Percentiles rank a stretch among this genome's conserved stretches.
Evolutionary conservation across 37 sponge, comb jelly and placozoan species (phyloP).

Genomic region (Hexactinellida sp.): DNA sequence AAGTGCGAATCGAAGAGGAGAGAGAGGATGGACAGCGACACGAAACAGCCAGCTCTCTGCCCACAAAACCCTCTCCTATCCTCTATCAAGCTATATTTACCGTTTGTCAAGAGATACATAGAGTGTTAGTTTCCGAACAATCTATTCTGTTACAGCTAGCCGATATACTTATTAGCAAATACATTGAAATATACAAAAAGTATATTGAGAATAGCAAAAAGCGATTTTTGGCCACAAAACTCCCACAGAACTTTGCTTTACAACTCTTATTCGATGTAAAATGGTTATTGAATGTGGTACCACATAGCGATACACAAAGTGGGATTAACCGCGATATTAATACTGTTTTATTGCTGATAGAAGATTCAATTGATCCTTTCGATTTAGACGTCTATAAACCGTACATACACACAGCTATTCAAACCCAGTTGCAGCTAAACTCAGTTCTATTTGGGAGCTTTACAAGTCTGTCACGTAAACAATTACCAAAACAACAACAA

Average conservation of each 20-base stretch:
- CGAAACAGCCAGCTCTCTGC: neutral
- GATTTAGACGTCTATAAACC: constrained; percentile 12
- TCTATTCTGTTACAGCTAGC: neutral
- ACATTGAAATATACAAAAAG: neutral
- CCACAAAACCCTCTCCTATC: neutral
- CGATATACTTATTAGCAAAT: neutral
- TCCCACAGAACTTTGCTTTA: neutral
- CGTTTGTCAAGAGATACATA: neutral
- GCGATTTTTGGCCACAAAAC: neutral
- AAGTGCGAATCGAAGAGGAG: neutral
- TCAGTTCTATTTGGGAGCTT: neutral
- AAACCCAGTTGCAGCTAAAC: neutral
- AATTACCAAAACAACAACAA: neutral
- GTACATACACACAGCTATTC: neutral
- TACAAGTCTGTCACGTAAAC: neutral
- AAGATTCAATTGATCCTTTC: neutral
- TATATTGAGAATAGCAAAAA: neutral
- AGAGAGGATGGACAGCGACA: neutral
- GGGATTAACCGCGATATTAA: constrained; percentile 7
- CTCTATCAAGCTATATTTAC: neutral
- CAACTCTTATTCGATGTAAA: constrained; percentile 4
- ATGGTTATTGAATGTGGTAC: neutral
- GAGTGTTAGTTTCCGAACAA: neutral
- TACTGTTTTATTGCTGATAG: neutral
- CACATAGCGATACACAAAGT: neutral